phyloP scores from a whole-genome alignment of 2,797 vertebrate species.

The Sciurus carolinensis region DNA sequence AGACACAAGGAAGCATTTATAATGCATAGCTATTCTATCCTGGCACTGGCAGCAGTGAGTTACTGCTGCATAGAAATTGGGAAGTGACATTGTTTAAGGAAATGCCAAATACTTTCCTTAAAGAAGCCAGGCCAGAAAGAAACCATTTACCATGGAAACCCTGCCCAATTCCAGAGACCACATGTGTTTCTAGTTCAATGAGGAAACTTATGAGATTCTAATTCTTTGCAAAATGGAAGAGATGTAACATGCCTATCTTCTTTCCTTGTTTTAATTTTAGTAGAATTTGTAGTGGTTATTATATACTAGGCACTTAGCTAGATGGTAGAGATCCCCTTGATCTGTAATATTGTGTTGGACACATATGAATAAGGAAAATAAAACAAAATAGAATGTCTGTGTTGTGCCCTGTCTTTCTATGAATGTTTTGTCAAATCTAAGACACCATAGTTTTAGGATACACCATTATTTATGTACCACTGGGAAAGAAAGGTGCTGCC shows the following conservation, averaged over 20 bases:
- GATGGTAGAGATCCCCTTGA: not conserved
- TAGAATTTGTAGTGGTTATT: not conserved
- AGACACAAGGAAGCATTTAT: not conserved
- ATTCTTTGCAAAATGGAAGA: conserved; percentile 33
- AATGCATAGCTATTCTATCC: conserved; percentile 3
- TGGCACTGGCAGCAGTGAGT: not conserved
- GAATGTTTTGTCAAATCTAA: not conserved
- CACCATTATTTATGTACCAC: not conserved
- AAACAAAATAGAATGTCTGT: not conserved
- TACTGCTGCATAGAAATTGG: conserved; percentile 24
- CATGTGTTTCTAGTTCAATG: not conserved
- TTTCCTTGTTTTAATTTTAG: not conserved
- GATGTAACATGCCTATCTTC: not conserved
- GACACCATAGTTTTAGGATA: not conserved
- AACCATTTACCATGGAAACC: conserved; percentile 37
- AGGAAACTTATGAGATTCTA: not conserved
- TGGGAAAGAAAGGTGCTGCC: not conserved
- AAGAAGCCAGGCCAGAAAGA: not conserved
- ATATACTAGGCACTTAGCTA: not conserved
- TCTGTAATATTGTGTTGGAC: not conserved
- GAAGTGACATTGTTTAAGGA: conserved; percentile 39
- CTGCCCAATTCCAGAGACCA: not conserved
- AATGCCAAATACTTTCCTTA: not conserved
- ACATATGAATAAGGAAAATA: not conserved
- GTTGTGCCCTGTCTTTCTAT: not conserved